Base-by-base conservation (phyloP, 1,140 invertebrate genomes). In the Dolichoris vasculosae region DNA sequence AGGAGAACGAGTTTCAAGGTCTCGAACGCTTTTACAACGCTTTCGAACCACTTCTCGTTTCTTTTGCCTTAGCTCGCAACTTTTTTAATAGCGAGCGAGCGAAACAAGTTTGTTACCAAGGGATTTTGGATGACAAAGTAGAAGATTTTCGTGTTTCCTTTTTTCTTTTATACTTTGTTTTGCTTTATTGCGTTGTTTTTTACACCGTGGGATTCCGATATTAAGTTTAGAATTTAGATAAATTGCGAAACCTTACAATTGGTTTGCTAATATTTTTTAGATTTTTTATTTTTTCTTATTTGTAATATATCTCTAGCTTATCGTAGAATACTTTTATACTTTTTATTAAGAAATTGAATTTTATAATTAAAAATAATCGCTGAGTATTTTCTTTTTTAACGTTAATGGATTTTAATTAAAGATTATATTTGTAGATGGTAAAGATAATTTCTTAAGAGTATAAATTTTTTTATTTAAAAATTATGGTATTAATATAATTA, bases 1-100 rank as follows among this genome's bases (percentile, higher is more conserved):
- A 90, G 63, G 89, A 90, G 32, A 88, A 92, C 75, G 90, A 92
- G 64, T 88, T 92, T 71, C 87, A 87, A 85, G 91, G 91, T 92
- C 32, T 59, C 23, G 35, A 59, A 59, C 20, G 13, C 55, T 3
- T 59, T 9, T n/a, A n/a, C n/a, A n/a, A n/a, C n/a, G n/a, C n/a
- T n/a, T n/a, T n/a, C n/a, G n/a, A n/a, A n/a, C n/a, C n/a, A n/a
- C n/a, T 20, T 55, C 20, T 55, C 20, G 9, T 20, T 59, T 59
- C 7, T 9, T 26, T 59, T 59, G 23, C 26, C 23, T 38, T 2
- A 8, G 35, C 67, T 69, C 13, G 3, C 11, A 69, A 30, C 23
- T 69, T 69, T 69, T 38, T 69, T 69, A 73, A n/a, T n/a, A 43
- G 69, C 38, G 26, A 43, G 38, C 69, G 69, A n/a, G 30, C 15